Evolutionary conservation across 1,140 invertebrate genomes (phyloP), one percentile per base, ranked within the genome.

Genomic region (Chironomus tepperi): DNA sequence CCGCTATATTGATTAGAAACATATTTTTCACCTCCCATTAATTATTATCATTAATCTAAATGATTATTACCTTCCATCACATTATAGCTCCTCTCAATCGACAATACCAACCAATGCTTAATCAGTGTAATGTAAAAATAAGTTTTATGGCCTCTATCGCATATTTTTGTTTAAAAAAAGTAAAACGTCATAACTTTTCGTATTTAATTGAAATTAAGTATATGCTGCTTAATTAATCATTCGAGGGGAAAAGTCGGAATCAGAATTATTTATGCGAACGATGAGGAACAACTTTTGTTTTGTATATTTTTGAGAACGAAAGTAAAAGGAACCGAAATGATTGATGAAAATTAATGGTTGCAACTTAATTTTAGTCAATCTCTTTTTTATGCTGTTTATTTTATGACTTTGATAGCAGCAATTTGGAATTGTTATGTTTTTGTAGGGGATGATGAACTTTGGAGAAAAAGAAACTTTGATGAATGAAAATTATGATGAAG

Each of bases 11-110:
- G 24, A 34, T 34, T 34, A 34, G 24, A 1, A 34, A 34, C 24
- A 34, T 34, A 34, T 34, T 34, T 34, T 34, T 34, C 24, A 34
- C 24, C 24, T 34, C 24, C 24, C 24, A 34, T 34, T 34, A 34
- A n/a, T 57, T n/a, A 57, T 57, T 57, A 57, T 57, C 47, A 57
- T 57, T 57, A 57, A 57, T 57, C 47, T 57, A 57, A 57, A 57
- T n/a, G 47, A 57, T 57, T 57, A 57, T 57, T 57, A 57, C 47
- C n/a, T 57, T 57, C 47, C 47, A 57, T 12, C 47, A 57, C 47
- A 57, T 57, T 57, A 57, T n/a, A n/a, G 7, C 43, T 10, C 43
- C 43, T 47, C 15, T 47, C 43, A 47, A 47, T 10, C 43, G 8
- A 47, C 15, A 47, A 47, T 15, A 2, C 2, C 7, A 47, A 1